Conservation (phyloP, 2,888 invertebrate species). For the Eupithecia dodoneata region DNA sequence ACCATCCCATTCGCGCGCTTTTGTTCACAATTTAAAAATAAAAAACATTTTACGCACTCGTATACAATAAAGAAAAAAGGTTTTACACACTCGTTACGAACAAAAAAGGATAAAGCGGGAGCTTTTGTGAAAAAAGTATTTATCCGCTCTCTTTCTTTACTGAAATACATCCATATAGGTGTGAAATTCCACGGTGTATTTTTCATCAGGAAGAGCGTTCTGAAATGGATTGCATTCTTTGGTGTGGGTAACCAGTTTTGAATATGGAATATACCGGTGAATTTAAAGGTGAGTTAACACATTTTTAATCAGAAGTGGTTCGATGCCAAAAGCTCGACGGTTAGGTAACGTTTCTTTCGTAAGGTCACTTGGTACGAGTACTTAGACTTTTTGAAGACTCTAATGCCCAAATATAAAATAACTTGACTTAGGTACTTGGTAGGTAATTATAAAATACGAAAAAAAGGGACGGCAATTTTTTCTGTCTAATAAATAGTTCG, state of each 20-base stretch:
- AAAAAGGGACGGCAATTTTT: background rate
- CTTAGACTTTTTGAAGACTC: background rate
- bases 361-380: background rate
- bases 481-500: background rate
- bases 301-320: background rate
- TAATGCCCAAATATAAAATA: background rate
- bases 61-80: constrained; percentile 28
- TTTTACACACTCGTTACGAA: constrained; percentile 22
- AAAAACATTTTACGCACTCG: constrained; percentile 33
- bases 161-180: constrained; percentile 15
- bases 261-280: constrained; percentile 23
- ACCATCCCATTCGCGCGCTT: constrained; percentile 51
- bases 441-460: background rate
- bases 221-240: constrained; percentile 31
- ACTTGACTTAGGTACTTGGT: background rate
- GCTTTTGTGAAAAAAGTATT: constrained; percentile 25
- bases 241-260: constrained; percentile 23
- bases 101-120: constrained; percentile 28
- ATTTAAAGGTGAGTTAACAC: constrained; percentile 20
- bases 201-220: constrained; percentile 19
- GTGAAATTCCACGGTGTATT: constrained; percentile 11
- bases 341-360: background rate
- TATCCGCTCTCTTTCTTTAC: constrained; percentile 15
- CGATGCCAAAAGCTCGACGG: too few species aligned
- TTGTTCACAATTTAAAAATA: constrained; percentile 35